Percentiles rank a stretch among this genome's conserved stretches.
Evolutionary conservation across 2,113 vertebrate species (phyloP).

Genomic region (Sorex araneus): DNA sequence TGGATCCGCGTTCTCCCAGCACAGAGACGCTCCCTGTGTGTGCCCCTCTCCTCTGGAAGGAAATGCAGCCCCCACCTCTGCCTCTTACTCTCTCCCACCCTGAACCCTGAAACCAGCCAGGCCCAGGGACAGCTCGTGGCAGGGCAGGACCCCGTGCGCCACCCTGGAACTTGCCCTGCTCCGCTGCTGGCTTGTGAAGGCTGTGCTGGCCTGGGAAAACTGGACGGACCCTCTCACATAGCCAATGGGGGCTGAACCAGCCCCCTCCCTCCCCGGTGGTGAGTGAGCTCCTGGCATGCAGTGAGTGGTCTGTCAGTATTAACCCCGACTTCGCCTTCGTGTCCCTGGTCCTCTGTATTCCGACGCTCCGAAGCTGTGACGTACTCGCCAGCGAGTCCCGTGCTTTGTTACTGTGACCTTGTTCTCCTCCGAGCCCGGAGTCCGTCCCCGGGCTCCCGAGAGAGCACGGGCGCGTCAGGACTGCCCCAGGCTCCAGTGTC

Average conservation of each 20-base stretch:
- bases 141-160: no score
- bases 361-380: constrained; percentile 90
- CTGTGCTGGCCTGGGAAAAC: constrained; percentile 83
- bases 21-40: no score
- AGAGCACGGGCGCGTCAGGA: constrained; percentile 7
- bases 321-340: constrained; percentile 87
- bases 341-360: constrained; percentile 88
- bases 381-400: constrained; percentile 88
- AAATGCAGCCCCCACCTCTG: constrained; percentile 29
- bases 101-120: constrained; percentile 23
- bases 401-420: constrained; percentile 91
- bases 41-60: constrained; percentile 19
- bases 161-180: no score
- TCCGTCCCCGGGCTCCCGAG: constrained; percentile 89
- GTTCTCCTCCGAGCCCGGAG: constrained; percentile 76
- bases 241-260: constrained; percentile 87
- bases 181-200: no score
- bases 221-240: constrained; percentile 88
- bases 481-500: constrained; percentile 87
- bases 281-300: constrained; percentile 90
- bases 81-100: constrained; percentile 55
- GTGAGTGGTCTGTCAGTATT: constrained; percentile 91
- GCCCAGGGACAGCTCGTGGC: no score
- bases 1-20: no score
- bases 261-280: constrained; percentile 85